Percentiles rank a stretch among this genome's conserved stretches.
Conservation (phyloP, 2,888 invertebrate species). For the Thecocarcelia acutangulata region DNA sequence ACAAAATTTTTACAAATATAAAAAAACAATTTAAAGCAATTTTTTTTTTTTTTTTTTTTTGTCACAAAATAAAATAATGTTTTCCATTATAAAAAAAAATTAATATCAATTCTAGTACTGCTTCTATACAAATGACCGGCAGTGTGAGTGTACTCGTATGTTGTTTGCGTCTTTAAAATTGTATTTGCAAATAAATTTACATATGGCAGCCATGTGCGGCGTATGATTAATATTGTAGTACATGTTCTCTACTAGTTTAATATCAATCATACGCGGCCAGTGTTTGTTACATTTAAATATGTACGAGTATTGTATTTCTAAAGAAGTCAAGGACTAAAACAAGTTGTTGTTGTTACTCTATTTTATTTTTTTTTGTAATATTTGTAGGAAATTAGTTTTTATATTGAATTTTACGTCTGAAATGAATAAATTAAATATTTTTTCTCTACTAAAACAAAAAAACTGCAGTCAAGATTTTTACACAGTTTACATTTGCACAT, state of each 20-base stretch:
- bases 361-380: background rate
- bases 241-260: background rate
- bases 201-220: background rate
- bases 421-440: no score
- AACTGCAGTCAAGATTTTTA: no score
- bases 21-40: no score
- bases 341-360: background rate
- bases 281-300: background rate
- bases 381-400: background rate
- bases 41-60: no score
- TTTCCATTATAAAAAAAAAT: no score
- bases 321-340: slow-evolving; percentile 21
- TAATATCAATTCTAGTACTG: no score
- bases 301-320: no score
- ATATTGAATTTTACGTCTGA: background rate
- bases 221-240: slow-evolving; percentile 39
- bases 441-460: no score
- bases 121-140: no score
- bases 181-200: slow-evolving; percentile 21
- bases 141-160: background rate
- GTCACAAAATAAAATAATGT: no score
- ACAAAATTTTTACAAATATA: no score
- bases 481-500: no score
- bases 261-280: slow-evolving; percentile 37
- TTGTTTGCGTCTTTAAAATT: background rate